Conservation (phyloP, 64 coral and sea anemone species). For the Montipora capricornis region DNA sequence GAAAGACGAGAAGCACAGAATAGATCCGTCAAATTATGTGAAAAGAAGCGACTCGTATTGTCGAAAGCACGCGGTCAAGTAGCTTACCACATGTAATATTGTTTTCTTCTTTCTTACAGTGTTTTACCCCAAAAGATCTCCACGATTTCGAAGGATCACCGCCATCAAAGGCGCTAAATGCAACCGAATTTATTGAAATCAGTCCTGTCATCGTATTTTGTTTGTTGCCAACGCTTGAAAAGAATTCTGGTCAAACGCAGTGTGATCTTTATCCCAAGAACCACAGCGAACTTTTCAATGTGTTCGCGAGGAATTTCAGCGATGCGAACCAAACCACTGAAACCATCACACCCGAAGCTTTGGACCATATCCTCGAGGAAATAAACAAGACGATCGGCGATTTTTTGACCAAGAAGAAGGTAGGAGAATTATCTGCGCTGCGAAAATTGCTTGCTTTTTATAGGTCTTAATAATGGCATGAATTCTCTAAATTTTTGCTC, state of each 20-base stretch:
- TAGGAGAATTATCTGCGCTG: not conserved
- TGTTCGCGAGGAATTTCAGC: conserved; percentile 23
- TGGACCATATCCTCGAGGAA: conserved; percentile 7
- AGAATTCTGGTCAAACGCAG: conserved; percentile 1
- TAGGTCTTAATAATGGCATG: too few relatives aligned
- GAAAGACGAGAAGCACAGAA: not conserved
- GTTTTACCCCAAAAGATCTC: not conserved
- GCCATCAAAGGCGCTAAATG: not conserved
- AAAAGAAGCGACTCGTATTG: not conserved
- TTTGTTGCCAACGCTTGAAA: conserved; percentile 30
- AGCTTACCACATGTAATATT: not conserved
- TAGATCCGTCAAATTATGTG: not conserved
- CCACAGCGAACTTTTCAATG: conserved; percentile 44
- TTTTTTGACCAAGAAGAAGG: conserved; percentile 22
- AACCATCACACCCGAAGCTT: not conserved
- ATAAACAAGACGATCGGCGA: conserved; percentile 26
- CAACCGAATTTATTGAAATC: not conserved
- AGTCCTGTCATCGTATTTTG: conserved; percentile 37
- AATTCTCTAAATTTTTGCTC: too few relatives aligned
- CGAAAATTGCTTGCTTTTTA: not conserved
- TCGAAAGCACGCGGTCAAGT: conserved; percentile 6
- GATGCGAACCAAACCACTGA: not conserved
- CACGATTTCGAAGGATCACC: not conserved
- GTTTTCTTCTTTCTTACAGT: conserved; percentile 1
- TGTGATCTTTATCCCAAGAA: conserved; percentile 25